A percentile compares a stretch with the other conserved stretches of the same genome.
Conservation (phyloP, 2,113 vertebrate species). For the Coptodon rendalli region DNA sequence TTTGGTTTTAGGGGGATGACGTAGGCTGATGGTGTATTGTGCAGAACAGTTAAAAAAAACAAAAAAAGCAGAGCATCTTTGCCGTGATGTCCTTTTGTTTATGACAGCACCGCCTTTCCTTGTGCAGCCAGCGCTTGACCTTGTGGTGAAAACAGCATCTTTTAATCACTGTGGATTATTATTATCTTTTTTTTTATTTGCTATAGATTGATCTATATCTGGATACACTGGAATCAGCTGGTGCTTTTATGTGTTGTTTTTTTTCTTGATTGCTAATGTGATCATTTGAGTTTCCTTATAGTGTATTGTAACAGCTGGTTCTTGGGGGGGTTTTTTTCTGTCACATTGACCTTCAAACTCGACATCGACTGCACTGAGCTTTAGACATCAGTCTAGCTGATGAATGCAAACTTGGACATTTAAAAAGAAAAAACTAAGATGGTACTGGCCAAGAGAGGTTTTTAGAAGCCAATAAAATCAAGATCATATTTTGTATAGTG, state of each 20-base stretch:
- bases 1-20: not conserved
- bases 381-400: not conserved
- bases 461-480: not conserved
- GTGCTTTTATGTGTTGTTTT: not conserved
- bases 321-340: not conserved
- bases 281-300: not conserved
- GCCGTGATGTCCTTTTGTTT: not conserved
- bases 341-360: slow-evolving; percentile 20
- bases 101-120: slow-evolving; percentile 1
- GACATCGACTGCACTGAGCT: not conserved
- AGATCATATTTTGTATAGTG: not conserved
- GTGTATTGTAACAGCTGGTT: not conserved
- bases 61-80: not conserved
- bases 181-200: not conserved
- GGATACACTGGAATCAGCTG: slow-evolving; percentile 30
- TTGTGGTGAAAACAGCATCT: slow-evolving; percentile 11
- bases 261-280: not conserved
- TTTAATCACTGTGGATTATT: slow-evolving; percentile 51
- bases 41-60: not conserved
- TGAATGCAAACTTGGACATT: not conserved
- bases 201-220: slow-evolving; percentile 23
- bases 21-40: not conserved
- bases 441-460: not conserved
- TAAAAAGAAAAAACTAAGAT: not conserved
- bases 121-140: slow-evolving; percentile 16